Evolutionary conservation across 2,113 vertebrate genomes (phyloP), one percentile per base, ranked within the genome.

Genomic region (Labrus mixtus): DNA sequence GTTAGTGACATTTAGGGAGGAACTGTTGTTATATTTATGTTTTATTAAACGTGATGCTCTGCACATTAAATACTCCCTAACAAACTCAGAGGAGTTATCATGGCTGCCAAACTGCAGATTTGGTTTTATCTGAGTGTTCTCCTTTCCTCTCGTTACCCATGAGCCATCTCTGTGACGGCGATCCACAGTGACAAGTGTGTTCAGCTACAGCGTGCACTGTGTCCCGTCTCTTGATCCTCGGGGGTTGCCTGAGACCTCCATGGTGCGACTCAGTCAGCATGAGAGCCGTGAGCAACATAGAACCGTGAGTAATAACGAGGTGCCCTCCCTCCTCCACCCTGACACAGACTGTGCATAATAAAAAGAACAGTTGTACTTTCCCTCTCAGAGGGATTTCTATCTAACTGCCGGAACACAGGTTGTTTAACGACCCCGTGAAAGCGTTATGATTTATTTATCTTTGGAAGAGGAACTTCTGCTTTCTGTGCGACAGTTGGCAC

Each of bases 111-210:
- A 66, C 10, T 54, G 59, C 67, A 71, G 39, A 68, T 10, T 68
- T 64, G 65, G 56, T 58, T 76, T 63, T 76, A 53, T 53, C 12
- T 23, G 58, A 51, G 43, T 41, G 63, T 46, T 54, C 46, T 68
- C 41, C 46, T 68, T 12, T 57, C 25, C 17, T 84, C 29, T 37
- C 36, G 19, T 79, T 57, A 67, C 39, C 57, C 61, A 33, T 54
- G 50, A 43, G 55, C 58, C 20, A 19, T 53, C 19, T 69, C 72
- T 65, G 62, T 89, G 81, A 86, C 36, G 62, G 76, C 41, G 12
- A 89, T 81, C 50, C 46, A 67, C 76, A 76, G 73, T 87, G 91
- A 90, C 85, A 87, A 77, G 78, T 79, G 69, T 12, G 61, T 66
- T 79, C 57, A 55, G 70, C 64, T 56, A 68, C 53, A 69, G 57